Evolutionary conservation across 2,797 vertebrate species (phyloP).

Genomic region (Poeciliopsis turneri): DNA sequence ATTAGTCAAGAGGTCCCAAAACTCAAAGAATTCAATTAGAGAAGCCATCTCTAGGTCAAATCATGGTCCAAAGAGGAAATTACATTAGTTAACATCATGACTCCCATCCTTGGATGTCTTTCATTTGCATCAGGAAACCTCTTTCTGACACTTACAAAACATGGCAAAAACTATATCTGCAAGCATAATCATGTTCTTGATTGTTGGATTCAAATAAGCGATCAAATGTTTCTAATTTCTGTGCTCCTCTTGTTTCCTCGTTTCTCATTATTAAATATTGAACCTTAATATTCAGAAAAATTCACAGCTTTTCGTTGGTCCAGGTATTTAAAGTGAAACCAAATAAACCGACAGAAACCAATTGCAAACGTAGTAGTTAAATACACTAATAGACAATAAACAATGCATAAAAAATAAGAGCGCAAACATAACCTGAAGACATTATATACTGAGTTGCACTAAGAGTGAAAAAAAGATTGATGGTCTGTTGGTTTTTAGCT

Average conservation of each 20-base stretch:
- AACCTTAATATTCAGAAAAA: not conserved
- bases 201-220: not conserved
- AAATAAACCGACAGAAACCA: not conserved
- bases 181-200: not conserved
- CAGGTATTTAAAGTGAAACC: not conserved
- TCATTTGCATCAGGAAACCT: not conserved
- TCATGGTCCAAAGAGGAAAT: not conserved
- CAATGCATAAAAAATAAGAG: not conserved
- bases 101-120: not conserved
- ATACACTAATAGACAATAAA: not conserved
- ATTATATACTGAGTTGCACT: not conserved
- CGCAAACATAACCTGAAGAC: not conserved
- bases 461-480: not conserved
- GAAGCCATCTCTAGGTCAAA: not conserved
- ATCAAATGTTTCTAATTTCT: not conserved
- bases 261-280: not conserved
- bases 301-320: too few relatives aligned
- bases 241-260: not conserved
- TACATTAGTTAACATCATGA: not conserved
- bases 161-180: not conserved
- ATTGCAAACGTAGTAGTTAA: not conserved
- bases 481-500: conserved; percentile 7
- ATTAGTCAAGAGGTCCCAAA: not conserved
- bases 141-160: not conserved
- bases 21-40: not conserved